Conservation (phyloP, 2,113 vertebrate species). For the Serinus canaria region DNA sequence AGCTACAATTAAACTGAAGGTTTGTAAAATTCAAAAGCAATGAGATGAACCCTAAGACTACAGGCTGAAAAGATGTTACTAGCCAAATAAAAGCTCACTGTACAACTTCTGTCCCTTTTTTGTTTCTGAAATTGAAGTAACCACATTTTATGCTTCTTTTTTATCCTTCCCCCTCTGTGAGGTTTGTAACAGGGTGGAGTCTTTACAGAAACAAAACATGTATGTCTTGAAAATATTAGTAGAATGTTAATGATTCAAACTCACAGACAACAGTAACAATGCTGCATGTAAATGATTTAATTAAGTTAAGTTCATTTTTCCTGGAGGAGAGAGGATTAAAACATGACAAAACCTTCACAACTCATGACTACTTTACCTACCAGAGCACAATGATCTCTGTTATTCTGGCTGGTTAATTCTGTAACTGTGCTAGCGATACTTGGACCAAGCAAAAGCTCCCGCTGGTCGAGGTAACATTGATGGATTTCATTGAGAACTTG, state of each 20-base stretch:
- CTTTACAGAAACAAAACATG: not conserved
- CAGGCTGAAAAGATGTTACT: not conserved
- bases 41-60: not conserved
- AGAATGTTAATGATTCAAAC: not conserved
- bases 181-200: not conserved
- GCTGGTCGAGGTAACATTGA: conserved; percentile 93
- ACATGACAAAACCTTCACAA: not conserved
- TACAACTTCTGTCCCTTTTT: not conserved
- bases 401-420: conserved; percentile 92
- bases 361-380: conserved; percentile 61
- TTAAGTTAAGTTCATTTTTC: not conserved
- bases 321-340: not conserved
- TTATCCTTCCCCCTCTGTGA: not conserved
- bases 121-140: not conserved
- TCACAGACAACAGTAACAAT: not conserved
- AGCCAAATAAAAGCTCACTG: not conserved
- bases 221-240: not conserved
- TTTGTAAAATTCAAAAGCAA: not conserved
- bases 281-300: not conserved
- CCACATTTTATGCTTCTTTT: not conserved
- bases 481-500: conserved; percentile 92
- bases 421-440: conserved; percentile 92
- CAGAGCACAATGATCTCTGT: conserved; percentile 97
- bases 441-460: conserved; percentile 88
- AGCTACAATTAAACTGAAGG: not conserved